Evolutionary conservation across 2,113 vertebrate genomes (phyloP).

Genomic region (Hippocampus abdominalis): DNA sequence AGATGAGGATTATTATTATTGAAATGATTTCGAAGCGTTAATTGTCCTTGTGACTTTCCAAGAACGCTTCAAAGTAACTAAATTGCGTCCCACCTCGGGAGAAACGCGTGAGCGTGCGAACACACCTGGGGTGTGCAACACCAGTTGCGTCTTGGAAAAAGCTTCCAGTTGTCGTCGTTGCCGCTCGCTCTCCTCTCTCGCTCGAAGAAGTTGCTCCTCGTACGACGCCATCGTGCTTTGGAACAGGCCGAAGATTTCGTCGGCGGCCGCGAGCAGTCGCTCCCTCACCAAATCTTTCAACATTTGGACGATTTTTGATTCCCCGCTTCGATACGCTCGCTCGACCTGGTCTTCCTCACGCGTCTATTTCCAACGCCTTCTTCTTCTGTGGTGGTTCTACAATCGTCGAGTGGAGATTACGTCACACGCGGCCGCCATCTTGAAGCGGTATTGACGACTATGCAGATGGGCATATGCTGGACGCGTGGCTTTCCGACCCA

Average conservation of each 20-base stretch:
- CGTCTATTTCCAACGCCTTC: not conserved
- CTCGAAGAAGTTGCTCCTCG: not conserved
- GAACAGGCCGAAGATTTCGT: not conserved
- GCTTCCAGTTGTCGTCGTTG: constrained; percentile 3
- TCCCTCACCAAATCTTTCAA: not conserved
- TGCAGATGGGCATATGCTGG: not conserved
- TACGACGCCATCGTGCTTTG: not conserved
- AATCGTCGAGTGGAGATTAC: not conserved
- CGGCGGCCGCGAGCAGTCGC: not conserved
- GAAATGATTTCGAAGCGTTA: no score
- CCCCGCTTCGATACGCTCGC: not conserved
- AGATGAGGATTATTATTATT: no score
- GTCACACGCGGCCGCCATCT: not conserved
- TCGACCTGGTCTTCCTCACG: not conserved
- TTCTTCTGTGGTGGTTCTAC: not conserved
- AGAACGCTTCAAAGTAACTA: no score
- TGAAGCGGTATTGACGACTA: not conserved
- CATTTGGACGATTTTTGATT: not conserved
- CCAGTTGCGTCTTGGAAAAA: not conserved
- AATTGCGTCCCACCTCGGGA: no score
- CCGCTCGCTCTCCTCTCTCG: not conserved
- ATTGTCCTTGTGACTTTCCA: no score
- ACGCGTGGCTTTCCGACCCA: no score
- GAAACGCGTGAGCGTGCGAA: not conserved
- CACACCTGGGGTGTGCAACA: not conserved